phyloP scores from a whole-genome alignment of 2,113 vertebrate species.

The Limnothrissa miodon region DNA sequence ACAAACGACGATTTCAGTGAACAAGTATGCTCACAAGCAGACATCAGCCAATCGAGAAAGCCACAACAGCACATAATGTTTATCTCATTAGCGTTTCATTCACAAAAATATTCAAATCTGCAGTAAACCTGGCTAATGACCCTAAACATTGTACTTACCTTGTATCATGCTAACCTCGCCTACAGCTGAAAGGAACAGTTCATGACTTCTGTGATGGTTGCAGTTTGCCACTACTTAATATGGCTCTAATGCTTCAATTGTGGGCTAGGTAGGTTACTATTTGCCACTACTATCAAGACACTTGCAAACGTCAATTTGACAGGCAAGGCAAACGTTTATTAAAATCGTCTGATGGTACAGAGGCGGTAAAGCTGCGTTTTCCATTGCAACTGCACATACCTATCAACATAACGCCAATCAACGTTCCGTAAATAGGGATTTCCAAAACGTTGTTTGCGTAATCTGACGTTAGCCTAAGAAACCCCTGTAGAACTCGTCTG shows the following conservation, averaged over 20 bases:
- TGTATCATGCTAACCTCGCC: neutral
- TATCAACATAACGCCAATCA: neutral
- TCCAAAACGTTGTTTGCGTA: neutral
- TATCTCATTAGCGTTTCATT: neutral
- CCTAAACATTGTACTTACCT: neutral
- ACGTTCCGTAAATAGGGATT: neutral
- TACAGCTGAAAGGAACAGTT: neutral
- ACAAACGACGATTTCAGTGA: neutral
- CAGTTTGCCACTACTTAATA: neutral
- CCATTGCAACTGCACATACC: too few species aligned
- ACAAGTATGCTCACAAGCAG: neutral
- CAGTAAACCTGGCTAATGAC: neutral
- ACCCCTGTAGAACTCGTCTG: conserved; percentile 34
- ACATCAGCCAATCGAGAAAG: neutral
- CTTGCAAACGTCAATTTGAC: neutral
- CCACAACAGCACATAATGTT: neutral
- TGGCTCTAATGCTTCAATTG: neutral
- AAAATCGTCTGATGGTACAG: too few species aligned
- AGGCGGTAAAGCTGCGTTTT: too few species aligned
- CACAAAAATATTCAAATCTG: neutral
- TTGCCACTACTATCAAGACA: neutral
- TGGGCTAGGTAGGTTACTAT: neutral
- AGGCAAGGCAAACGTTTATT: neutral
- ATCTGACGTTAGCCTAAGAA: too few species aligned
- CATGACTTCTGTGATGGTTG: neutral